Evolutionary conservation across 2,113 vertebrate species (phyloP), one percentile per base, ranked within the genome.

Genomic region (Phyllostomus hastatus): DNA sequence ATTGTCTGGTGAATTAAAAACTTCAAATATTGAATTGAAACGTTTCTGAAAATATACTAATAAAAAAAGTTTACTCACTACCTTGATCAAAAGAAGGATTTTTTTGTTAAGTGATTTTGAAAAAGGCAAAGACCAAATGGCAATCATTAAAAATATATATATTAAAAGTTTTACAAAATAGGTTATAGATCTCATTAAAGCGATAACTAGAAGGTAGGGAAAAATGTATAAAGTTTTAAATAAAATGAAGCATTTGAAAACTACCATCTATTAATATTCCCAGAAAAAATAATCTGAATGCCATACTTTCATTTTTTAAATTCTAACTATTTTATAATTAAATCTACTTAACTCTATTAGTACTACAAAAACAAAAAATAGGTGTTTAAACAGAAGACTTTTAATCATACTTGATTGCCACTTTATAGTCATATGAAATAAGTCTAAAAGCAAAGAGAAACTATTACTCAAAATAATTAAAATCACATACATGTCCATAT

Each of bases 391-490:
- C 9, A 70, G 14, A 90, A 95, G 43, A 90, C 11, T 22, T 31
- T 72, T 81, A 69, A 26, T 89, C 14, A 64, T 61, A 41, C 69
- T 90, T 69, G 19, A 9, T 28, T 88, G 31, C 24, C 24, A 82
- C 52, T 95, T 96, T 84, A 88, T 35, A 82, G 35, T 89, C 26
- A 64, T 41, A 61, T 3, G 7, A 70, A 83, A 83, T 43, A 78
- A 61, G 91, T 46, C 76, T 76, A 80, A 93, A 95, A 90, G 48
- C 41, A 95, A 88, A 95, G 46, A 85, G 8, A 90, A 90, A 61
- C 19, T 66, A 91, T 70, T 90, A 46, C 31, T 57, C 48, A 31
- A 91, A 83, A 41, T 79, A 79, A 69, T 61, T 83, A 78, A 94
- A 84, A 35, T 84, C 52, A 76, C 15, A 26, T 35, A 76, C 54